Evolutionary conservation across 53 echinoderm and acorn worm species (phyloP).

Genomic region (Holothuria leucospilota): DNA sequence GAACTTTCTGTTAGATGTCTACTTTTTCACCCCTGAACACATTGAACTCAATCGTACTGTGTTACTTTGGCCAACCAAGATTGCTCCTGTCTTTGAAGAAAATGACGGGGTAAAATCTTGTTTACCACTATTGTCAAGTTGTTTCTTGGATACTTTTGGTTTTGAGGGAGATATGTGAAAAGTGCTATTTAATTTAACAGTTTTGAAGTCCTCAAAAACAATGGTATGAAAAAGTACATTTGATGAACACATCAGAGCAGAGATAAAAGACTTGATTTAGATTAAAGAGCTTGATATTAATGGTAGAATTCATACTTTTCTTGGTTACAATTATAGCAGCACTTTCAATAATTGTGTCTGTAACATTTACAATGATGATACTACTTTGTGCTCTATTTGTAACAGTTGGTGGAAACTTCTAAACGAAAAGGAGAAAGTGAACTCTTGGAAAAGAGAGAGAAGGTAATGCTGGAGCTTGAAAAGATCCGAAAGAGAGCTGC

Average conservation of each 20-base stretch:
- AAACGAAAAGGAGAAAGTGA: slow-evolving; percentile 96
- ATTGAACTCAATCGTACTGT: slow-evolving; percentile 91
- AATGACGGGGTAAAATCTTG: slow-evolving; percentile 84
- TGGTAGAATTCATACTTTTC: no score
- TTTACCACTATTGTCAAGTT: no score
- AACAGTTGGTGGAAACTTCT: slow-evolving; percentile 89
- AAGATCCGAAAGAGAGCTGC: slow-evolving; percentile 92
- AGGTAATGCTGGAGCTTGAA: slow-evolving; percentile 95
- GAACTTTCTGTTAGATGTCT: slow-evolving; percentile 91
- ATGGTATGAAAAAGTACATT: background rate
- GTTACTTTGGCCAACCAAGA: slow-evolving; percentile 88
- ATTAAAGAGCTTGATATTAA: no score
- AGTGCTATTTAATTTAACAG: no score
- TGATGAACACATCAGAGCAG: no score
- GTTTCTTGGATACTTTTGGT: background rate
- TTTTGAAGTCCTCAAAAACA: no score
- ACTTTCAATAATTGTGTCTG: no score
- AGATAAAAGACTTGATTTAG: no score
- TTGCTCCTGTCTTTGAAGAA: slow-evolving; percentile 92
- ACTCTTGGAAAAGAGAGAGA: slow-evolving; percentile 93
- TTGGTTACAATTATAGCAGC: no score
- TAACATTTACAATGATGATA: no score
- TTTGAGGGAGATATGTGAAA: background rate
- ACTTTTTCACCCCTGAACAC: slow-evolving; percentile 92
- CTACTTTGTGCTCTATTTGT: background rate